Evolutionary conservation across 2,888 invertebrate species (phyloP), one percentile per base, ranked within the genome.

Genomic region (Macrophya alboannulata): DNA sequence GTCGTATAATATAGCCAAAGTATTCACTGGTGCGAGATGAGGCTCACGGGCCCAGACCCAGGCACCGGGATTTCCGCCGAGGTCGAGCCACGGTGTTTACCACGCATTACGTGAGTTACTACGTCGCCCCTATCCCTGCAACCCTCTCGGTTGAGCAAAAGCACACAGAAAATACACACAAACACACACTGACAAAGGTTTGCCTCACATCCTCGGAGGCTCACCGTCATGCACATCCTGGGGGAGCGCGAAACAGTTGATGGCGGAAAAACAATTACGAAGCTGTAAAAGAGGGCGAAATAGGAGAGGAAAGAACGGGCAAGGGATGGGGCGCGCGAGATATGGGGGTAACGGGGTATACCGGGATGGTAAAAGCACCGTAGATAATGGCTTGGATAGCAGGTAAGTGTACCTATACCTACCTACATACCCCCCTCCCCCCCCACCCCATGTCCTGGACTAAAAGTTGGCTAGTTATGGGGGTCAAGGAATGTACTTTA

Each of bases 1-100:
- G 77, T 77, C 84, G 81, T 87, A 86, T 89, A 89, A 90, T 48
- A 48, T 71, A 71, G 31, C 45, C 68, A 68, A 83, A 51, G 83
- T 83, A 83, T 65, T 83, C 68, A 71, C 45, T 71, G 83, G 68
- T 71, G 83, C 48, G 71, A 68, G 89, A 90, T 86, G 84, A 86
- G 87, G 85, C 85, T 85, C 86, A 85, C 85, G 82, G 65, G 74
- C 37, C 43, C 43, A 48, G 48, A 12, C 48, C 48, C 9, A 77
- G 76, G 40, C 43, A 62, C 12, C 15, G 71, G 81, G 71, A 68
- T 48, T 55, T 71, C 71, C 65, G 51, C 8, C 59, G 62, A 84
- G 84, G 84, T 76, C 81, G 85, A 71, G 82, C 72, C 84, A 84
- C 68, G 65, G 68, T 85, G 72, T 85, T 85, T 85, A 85, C 51